phyloP scores from a whole-genome alignment of 1,140 invertebrate genomes.

The Zelostemma sp. region DNA sequence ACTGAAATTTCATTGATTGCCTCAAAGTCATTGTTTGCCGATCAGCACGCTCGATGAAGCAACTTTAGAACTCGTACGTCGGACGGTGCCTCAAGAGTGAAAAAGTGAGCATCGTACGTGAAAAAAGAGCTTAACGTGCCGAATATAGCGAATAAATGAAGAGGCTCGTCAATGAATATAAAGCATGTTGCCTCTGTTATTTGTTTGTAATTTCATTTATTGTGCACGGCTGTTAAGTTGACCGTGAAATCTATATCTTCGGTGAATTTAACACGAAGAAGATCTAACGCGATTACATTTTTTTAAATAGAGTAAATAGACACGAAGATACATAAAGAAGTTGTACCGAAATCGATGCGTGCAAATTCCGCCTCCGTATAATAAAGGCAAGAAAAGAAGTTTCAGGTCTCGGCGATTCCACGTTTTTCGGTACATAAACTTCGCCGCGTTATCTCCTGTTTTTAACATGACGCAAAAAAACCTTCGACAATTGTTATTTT shows the following conservation, averaged over 20 bases:
- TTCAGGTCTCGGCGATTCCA: not conserved
- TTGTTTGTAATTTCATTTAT: not conserved
- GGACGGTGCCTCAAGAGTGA: not conserved
- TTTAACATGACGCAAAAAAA: not conserved
- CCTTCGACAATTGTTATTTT: constrained; percentile 1
- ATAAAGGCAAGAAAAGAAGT: not conserved
- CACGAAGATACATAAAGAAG: not conserved
- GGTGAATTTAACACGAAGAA: not conserved
- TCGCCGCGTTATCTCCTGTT: too few relatives aligned
- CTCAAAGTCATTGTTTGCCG: not conserved
- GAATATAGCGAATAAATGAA: constrained; percentile 1
- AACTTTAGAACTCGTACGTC: constrained; percentile 4
- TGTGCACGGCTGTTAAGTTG: not conserved
- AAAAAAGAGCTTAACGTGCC: not conserved
- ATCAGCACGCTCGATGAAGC: not conserved
- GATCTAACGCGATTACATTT: constrained; percentile 1
- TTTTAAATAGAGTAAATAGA: not conserved
- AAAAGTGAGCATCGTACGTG: constrained; percentile 3
- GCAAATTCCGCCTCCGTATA: not conserved
- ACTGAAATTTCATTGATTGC: constrained; percentile 2
- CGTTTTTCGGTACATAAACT: not conserved
- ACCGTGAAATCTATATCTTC: constrained; percentile 1
- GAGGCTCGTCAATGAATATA: constrained; percentile 2
- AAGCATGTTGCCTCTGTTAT: not conserved
- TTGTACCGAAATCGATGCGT: not conserved